Conservation (phyloP, 2,888 invertebrate species). For the Plebejus anna region DNA sequence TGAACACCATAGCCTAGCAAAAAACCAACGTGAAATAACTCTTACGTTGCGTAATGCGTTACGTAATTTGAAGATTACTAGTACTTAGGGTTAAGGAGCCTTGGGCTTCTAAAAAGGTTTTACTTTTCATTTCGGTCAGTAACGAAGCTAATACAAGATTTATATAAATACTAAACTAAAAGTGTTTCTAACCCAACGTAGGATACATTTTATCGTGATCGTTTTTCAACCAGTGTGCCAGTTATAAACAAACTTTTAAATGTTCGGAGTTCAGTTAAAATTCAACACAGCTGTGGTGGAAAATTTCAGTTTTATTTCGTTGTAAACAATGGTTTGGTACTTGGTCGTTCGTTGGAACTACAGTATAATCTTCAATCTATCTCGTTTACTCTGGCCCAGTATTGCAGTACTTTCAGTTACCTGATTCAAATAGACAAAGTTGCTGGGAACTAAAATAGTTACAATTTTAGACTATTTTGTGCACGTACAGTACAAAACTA, state of each 20-base stretch:
- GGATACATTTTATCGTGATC: constrained; percentile 32
- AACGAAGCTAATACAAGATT: not conserved
- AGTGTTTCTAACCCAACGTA: constrained; percentile 28
- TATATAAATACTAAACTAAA: constrained; percentile 4
- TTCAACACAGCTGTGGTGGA: constrained; percentile 37
- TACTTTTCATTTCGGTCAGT: not conserved
- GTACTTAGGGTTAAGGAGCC: too few relatives aligned
- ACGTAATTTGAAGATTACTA: not conserved
- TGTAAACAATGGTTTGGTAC: constrained; percentile 34
- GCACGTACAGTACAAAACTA: too few relatives aligned
- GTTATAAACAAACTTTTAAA: constrained; percentile 39
- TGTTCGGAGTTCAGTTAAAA: constrained; percentile 37
- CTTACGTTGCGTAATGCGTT: not conserved
- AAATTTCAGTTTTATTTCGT: constrained; percentile 38
- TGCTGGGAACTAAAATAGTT: not conserved
- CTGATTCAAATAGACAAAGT: not conserved
- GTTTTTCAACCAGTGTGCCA: constrained; percentile 34
- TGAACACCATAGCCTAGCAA: not conserved
- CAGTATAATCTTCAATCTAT: not conserved
- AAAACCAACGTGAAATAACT: not conserved
- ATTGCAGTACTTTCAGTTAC: not conserved
- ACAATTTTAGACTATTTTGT: too few relatives aligned
- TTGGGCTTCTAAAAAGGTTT: not conserved
- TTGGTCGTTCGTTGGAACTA: constrained; percentile 30
- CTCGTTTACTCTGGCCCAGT: not conserved